Conservation (phyloP, 2,113 vertebrate species). For the Epinephelus fuscoguttatus region DNA sequence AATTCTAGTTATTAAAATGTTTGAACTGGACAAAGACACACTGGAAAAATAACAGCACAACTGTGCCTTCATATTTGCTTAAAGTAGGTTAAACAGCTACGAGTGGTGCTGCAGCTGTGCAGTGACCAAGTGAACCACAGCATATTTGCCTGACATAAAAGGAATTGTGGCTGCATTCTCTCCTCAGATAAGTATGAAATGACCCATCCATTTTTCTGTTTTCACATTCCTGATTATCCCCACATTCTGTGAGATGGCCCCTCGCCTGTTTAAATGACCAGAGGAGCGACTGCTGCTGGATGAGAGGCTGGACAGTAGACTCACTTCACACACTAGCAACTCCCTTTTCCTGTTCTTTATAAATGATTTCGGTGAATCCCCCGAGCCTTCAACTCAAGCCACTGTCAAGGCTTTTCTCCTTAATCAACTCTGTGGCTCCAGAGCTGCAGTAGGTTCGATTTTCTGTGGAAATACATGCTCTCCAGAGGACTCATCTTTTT, state of each 20-base stretch:
- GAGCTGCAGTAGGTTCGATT: too few relatives aligned
- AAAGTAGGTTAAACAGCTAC: not conserved
- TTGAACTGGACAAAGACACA: not conserved
- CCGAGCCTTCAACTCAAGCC: not conserved
- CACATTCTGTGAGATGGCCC: constrained; percentile 19
- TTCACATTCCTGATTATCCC: constrained; percentile 56
- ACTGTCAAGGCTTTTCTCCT: too few relatives aligned
- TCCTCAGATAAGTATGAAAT: not conserved
- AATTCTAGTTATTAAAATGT: not conserved
- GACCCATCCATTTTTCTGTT: not conserved
- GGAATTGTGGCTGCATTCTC: not conserved
- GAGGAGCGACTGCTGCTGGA: not conserved
- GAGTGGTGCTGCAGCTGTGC: not conserved
- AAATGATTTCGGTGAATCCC: not conserved
- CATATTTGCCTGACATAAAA: not conserved
- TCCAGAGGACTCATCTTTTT: not conserved
- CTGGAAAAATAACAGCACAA: not conserved
- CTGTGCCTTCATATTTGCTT: not conserved
- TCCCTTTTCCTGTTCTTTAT: not conserved
- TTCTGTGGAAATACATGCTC: not conserved
- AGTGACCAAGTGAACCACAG: not conserved
- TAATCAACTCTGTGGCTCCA: not conserved
- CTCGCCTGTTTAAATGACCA: not conserved
- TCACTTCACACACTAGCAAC: not conserved
- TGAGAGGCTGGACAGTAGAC: not conserved